Base-by-base conservation (phyloP, 2,797 vertebrate species). In the Limnodromus scolopaceus region DNA sequence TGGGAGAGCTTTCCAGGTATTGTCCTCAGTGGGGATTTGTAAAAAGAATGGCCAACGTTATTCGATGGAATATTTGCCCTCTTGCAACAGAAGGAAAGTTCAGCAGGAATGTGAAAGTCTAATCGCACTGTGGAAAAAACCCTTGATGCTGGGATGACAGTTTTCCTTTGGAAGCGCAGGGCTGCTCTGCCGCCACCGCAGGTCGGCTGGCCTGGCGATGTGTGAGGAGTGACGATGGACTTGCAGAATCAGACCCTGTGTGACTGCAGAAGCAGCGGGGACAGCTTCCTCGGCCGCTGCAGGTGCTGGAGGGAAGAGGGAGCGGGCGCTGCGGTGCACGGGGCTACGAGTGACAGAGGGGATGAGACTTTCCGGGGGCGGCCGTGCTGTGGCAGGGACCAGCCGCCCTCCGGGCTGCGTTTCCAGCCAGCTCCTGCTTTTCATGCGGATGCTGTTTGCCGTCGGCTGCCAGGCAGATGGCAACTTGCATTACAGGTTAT, bases 291-390 rank as follows among this genome's bases (percentile, higher is more conserved):
- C 28, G 6, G 76, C 64, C 3, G 1, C 43, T 8, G 49, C 32
- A 4, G 4, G 27, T 4, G 45, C 34, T 48, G 72, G 10, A 30
- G n/a, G 68, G 60, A 34, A 41, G 2, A 2, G 18, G 58, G 49
- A 16, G 15, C 0, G 6, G 61, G 5, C 0, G 4, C 13, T 0
- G 9, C 0, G 46, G n/a, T 38, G 39, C 34, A 3, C 38, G 4
- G 54, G 34, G 49, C 54, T 28, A 2, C 19, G 53, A 15, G 25
- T 2, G 66, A 54, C 53, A 12, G 51, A 24, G 57, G 51, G 36
- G 28, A 34, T 2, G 28, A 4, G 57, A 15, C 60, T 3, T 22
- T n/a, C 46, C 3, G 1, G 24, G n/a, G 81, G 63, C 45, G 2
- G 6, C 11, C 6, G 18, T 7, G 81, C 43, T 2, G 2, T 0